These are phyloP conservation scores for Grammomys dolichurus DNA, from an alignment of 2,113 vertebrate species.

Conservation along the genomic window DNA sequence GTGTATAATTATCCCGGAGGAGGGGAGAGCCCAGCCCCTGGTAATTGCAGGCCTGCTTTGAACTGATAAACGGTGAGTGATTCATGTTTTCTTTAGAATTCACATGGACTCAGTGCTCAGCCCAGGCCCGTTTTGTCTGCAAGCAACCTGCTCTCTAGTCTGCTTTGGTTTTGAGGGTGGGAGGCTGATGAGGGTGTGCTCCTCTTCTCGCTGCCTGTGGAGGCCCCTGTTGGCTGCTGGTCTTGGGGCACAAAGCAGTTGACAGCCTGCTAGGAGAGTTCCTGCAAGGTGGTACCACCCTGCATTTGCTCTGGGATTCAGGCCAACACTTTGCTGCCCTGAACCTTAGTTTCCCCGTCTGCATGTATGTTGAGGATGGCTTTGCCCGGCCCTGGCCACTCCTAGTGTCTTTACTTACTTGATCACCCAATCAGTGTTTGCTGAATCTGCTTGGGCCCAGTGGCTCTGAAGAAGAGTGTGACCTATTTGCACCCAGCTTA, in stretches of 20 bases:
- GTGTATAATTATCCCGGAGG: conserved; percentile 87
- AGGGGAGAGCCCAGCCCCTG: conserved; percentile 73
- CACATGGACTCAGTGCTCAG: conserved; percentile 63
- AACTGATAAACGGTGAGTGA: conserved; percentile 85
- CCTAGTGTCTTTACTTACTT: not conserved
- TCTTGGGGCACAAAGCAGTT: not conserved
- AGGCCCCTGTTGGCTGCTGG: not conserved
- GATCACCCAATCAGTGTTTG: not conserved
- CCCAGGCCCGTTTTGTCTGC: conserved; percentile 35
- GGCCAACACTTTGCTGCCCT: no score
- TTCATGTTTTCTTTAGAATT: conserved; percentile 83
- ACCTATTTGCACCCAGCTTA: not conserved
- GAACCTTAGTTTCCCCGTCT: not conserved
- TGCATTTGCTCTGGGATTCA: not conserved
- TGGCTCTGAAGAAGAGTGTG: not conserved
- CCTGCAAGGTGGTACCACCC: not conserved
- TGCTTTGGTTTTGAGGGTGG: not conserved
- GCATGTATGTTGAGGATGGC: not conserved
- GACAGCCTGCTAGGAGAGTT: not conserved
- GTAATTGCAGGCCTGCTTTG: conserved; percentile 88
- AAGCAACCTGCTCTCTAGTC: not conserved
- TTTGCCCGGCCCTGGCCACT: not conserved
- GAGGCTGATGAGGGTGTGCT: not conserved
- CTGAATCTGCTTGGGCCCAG: not conserved
- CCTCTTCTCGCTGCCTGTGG: not conserved